Percentiles rank a stretch among this genome's conserved stretches.
Evolutionary conservation across 2,797 vertebrate genomes (phyloP).

Genomic region (Periparus ater): DNA sequence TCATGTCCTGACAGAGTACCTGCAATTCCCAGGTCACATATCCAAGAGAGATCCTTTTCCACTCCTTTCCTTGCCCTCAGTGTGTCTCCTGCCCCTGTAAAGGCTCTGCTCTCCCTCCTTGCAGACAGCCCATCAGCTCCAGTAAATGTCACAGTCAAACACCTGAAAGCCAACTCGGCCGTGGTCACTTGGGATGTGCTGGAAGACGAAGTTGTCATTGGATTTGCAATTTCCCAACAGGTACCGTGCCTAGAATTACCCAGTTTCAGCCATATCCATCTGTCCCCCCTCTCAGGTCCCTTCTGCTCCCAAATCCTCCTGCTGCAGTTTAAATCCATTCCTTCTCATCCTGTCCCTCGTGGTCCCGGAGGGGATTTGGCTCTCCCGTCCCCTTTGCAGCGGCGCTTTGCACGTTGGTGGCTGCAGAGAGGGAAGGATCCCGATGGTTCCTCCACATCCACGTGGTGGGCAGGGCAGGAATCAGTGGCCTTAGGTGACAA

Average conservation of each 20-base stretch:
- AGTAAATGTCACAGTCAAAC: slow-evolving; percentile 93
- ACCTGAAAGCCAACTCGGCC: slow-evolving; percentile 91
- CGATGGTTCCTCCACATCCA: accelerated
- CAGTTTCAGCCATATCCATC: accelerated
- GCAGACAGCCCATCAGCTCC: slow-evolving; percentile 92
- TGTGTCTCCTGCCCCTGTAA: background rate
- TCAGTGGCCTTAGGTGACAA: background rate
- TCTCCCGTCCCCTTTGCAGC: background rate
- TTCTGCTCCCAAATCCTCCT: background rate
- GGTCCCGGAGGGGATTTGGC: background rate
- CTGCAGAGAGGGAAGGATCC: slow-evolving; percentile 34
- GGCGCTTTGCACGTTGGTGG: accelerated
- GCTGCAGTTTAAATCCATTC: background rate
- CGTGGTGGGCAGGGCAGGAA: slow-evolving; percentile 26
- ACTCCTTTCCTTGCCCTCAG: background rate
- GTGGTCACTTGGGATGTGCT: slow-evolving; percentile 94
- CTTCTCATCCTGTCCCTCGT: background rate
- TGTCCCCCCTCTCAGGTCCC: background rate
- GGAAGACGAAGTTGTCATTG: slow-evolving; percentile 94
- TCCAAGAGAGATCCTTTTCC: background rate
- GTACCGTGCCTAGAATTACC: slow-evolving; percentile 60
- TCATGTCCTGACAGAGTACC: too few relatives aligned
- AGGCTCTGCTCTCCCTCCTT: slow-evolving; percentile 54
- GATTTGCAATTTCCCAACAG: slow-evolving; percentile 96
- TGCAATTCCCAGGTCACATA: background rate